A percentile compares a stretch with the other conserved stretches of the same genome.
Evolutionary conservation across 2,888 invertebrate species (phyloP).

Genomic region (Diarsia dahlii): DNA sequence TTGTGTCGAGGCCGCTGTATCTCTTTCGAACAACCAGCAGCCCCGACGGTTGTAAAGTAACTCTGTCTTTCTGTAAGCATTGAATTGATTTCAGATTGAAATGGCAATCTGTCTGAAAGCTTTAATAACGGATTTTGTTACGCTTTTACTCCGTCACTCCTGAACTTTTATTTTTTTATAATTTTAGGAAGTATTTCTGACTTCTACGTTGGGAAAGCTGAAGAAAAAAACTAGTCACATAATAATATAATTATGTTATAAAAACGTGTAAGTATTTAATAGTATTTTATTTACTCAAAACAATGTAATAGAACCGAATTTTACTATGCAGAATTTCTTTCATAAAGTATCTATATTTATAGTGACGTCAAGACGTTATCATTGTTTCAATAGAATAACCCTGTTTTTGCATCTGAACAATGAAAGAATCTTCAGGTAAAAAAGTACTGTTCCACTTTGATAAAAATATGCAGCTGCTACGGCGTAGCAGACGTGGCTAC

Average conservation of each 20-base stretch:
- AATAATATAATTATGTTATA: background rate
- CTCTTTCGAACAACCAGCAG: no score
- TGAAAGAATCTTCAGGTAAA: background rate
- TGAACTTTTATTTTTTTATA: no score
- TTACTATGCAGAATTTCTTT: background rate
- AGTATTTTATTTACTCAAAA: no score
- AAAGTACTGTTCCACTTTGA: background rate
- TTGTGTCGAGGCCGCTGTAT: no score
- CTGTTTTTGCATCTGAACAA: background rate
- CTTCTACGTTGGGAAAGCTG: background rate
- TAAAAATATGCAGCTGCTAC: conserved; percentile 18
- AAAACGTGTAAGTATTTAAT: background rate
- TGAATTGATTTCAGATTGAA: background rate
- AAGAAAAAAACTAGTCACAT: background rate
- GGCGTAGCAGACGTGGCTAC: conserved; percentile 36
- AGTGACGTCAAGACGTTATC: background rate
- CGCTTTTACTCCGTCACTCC: background rate
- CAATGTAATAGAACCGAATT: background rate
- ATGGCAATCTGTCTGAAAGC: background rate
- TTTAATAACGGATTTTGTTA: background rate
- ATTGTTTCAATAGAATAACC: background rate
- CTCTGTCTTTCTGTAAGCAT: background rate
- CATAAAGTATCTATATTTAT: no score
- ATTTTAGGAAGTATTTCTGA: no score
- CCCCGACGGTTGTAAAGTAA: background rate